Evolutionary conservation across 2,888 invertebrate species (phyloP).

Genomic region (Acrocyrtus sp.): DNA sequence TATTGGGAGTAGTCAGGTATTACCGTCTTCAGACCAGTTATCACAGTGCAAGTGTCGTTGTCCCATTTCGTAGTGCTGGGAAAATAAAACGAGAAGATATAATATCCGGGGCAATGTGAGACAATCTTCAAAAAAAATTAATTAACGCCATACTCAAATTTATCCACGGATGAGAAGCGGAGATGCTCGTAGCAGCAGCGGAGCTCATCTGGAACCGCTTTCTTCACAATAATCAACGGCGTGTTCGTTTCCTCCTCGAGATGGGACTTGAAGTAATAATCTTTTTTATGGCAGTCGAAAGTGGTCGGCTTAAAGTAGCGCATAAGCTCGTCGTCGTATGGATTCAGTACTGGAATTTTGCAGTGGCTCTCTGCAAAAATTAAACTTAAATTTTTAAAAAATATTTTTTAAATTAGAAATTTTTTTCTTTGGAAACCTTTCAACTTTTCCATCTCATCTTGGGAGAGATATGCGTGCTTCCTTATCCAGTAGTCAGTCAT

Average conservation of each 20-base stretch:
- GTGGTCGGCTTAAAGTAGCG: background rate
- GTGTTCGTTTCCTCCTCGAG: background rate
- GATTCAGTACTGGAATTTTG: constrained; percentile 19
- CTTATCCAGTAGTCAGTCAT: too few species aligned
- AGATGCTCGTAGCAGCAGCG: constrained; percentile 19
- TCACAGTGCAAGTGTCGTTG: background rate
- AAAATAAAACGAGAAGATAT: background rate
- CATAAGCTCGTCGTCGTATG: background rate
- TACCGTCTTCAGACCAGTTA: background rate
- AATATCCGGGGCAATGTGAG: too few species aligned
- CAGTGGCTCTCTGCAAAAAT: constrained; percentile 18
- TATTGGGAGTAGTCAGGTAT: constrained; percentile 10
- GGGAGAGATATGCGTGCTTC: too few species aligned
- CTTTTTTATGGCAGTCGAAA: background rate
- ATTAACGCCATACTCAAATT: background rate
- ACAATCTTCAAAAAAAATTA: background rate
- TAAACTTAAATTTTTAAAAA: background rate
- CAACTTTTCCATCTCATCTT: too few species aligned
- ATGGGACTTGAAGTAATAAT: constrained; percentile 16
- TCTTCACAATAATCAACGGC: background rate
- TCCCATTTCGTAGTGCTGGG: background rate
- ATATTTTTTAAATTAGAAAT: background rate
- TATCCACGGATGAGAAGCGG: background rate
- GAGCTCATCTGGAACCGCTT: background rate
- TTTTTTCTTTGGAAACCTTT: background rate